Evolutionary conservation across 2,888 invertebrate genomes (phyloP).

Genomic region (Oasisia sp.): DNA sequence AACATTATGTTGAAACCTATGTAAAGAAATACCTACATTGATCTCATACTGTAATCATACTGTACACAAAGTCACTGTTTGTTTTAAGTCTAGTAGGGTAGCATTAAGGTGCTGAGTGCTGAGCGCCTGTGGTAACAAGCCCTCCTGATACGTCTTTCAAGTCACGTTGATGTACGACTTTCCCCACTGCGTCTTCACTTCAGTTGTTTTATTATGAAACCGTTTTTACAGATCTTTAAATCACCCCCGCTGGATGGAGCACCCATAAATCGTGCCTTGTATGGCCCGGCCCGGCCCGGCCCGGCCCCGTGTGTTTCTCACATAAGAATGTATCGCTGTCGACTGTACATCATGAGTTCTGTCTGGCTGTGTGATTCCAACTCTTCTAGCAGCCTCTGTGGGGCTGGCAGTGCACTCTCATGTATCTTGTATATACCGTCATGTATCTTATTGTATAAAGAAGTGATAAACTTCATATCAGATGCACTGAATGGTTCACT

Average conservation of each 20-base stretch:
- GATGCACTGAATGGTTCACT: too few relatives aligned
- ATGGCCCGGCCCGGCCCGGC: not conserved
- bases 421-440: not conserved
- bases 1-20: not conserved
- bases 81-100: not conserved
- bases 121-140: not conserved
- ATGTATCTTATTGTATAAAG: too few relatives aligned
- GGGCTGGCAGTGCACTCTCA: not conserved
- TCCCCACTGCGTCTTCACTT: not conserved
- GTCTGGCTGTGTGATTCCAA: not conserved
- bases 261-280: not conserved
- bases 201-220: not conserved
- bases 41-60: not conserved
- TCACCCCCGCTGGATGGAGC: not conserved
- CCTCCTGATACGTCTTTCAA: not conserved
- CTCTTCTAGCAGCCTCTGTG: not conserved
- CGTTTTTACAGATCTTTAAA: not conserved
- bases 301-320: not conserved
- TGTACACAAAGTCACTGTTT: not conserved
- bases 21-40: not conserved
- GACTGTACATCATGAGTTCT: not conserved
- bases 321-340: not conserved
- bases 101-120: not conserved
- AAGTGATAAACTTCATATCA: too few relatives aligned
- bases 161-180: not conserved